A percentile compares a stretch with the other conserved stretches of the same genome.
These are phyloP conservation scores for Zapus hudsonius DNA, from an alignment of 2,113 vertebrate species.

Conservation along the genomic window DNA sequence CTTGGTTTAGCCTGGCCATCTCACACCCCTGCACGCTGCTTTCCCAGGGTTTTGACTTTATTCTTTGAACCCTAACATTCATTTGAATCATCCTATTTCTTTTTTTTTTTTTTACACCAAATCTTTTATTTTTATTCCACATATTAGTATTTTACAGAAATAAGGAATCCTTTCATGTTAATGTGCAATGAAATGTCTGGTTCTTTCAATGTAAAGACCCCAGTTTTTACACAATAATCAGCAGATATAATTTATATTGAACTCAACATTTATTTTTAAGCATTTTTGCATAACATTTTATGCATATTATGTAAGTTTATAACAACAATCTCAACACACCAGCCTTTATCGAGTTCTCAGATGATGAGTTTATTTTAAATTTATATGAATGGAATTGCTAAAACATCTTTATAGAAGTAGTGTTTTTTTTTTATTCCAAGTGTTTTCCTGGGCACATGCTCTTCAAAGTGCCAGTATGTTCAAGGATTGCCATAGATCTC, in stretches of 20 bases:
- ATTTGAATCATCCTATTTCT: too few species aligned
- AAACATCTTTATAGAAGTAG: too few species aligned
- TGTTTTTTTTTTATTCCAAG: too few species aligned
- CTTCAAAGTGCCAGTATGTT: conserved; percentile 27
- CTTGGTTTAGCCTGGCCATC: too few species aligned
- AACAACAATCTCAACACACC: conserved; percentile 25
- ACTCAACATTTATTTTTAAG: conserved; percentile 51
- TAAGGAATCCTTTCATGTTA: too few species aligned
- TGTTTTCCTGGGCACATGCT: conserved; percentile 12
- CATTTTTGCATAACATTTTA: conserved; percentile 45
- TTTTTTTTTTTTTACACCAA: too few species aligned
- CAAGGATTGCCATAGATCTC: background rate
- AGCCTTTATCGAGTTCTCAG: conserved; percentile 34
- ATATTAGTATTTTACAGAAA: conserved; percentile 55
- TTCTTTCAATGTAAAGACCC: conserved; percentile 4
- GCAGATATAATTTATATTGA: conserved; percentile 36
- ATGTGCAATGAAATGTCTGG: conserved; percentile 34
- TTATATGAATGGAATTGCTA: background rate
- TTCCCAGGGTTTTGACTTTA: too few species aligned
- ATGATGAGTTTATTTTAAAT: too few species aligned
- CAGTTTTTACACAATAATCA: conserved; percentile 50
- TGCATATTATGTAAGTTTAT: conserved; percentile 12
- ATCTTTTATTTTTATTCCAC: conserved; percentile 69
- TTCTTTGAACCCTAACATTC: too few species aligned
- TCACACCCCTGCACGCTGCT: too few species aligned